Evolutionary conservation across 2,797 vertebrate species (phyloP), one percentile per base, ranked within the genome.

Genomic region (Gambusia yucatana): DNA sequence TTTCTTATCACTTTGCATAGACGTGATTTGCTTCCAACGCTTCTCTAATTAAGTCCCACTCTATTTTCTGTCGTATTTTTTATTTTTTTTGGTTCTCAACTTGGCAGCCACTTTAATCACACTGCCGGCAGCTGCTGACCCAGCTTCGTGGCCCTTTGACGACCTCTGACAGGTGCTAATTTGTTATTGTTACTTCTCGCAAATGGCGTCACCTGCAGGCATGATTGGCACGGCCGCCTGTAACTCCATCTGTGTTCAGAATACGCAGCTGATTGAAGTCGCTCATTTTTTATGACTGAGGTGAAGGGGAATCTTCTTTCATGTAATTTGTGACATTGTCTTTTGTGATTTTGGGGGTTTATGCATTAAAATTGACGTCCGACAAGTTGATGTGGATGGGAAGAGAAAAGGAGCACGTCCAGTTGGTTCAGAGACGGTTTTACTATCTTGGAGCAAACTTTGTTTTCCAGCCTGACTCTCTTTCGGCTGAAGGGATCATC

Each of bases 111-210:
- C 87, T 88, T 91, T 91, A 89, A 91, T 92, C 84, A 89, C 87
- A 84, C 84, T 67, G 77, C 87, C 74, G 10, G 77, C 91, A 93
- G 92, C 92, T 91, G 88, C 84, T 92, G 91, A 90, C 84, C 90
- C 82, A 78, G 67, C 75, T 82, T 78, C 50, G 78, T 74, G 70
- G 81, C 55, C 75, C 80, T 80, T 82, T 89, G 91, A 91, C 88
- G 86, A 87, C 78, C 76, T 87, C 81, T 92, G 91, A 90, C 93
- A 91, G 88, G 89, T 87, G 90, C 86, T 89, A 89, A 94, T 93
- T 93, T 83, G 84, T 87, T 90, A 79, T 84, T 69, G 33, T 71
- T 85, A 8, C 70, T 80, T 70, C 67, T 77, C 25, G 67, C 76
- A 46, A 87, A 88, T 73, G 71, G 84, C 76, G 41, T 86, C 88